Evolutionary conservation across 2,113 vertebrate species (phyloP), one percentile per base, ranked within the genome.

Genomic region (Phasianus colchicus): DNA sequence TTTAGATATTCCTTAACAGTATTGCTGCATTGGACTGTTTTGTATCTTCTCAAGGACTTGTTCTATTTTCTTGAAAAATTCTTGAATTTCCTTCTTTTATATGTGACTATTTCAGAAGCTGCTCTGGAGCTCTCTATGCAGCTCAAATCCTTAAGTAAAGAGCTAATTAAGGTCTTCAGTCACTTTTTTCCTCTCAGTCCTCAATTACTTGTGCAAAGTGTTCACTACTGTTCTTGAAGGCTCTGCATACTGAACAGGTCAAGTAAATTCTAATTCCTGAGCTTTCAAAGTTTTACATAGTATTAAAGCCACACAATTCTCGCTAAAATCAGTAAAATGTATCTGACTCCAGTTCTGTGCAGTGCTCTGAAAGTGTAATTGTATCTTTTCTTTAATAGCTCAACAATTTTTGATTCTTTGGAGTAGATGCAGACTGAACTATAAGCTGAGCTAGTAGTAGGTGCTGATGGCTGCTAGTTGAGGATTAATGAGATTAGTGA

Each of bases 371-470:
- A 79, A 82, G 34, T 36, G 17, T 42, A 66, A 72, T 1, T 2
- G 20, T 54, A 82, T 36, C 13, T 73, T 22, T 58, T 4, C 10
- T 66, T 70, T 55, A 87, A 64, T 66, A 47, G 25, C 34, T 79
- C 25, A 58, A 19, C 12, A 21, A 5, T 78, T 89, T 79, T 83
- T 70, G 81, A 34, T 75, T 89, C 45, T 42, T 80, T n/a, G 43
- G 63, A 95, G 73, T 55, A 92, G 73, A 69, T 73, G 54, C 12
- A 58, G 58, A 90, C 86, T 87, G 84, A 95, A 58, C 66, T 70
- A 34, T 57, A 84, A 90, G 78, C 67, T 38, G 71, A 83, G 48
- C 55, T 55, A 75, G 50, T 58, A 87, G 50, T 24, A 47, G 32
- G 45, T 58, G 48, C 89, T 82, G 66, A 65, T 63, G 4, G 27